Evolutionary conservation across 2,888 invertebrate genomes (phyloP).

Genomic region (Abrostola triplasia): DNA sequence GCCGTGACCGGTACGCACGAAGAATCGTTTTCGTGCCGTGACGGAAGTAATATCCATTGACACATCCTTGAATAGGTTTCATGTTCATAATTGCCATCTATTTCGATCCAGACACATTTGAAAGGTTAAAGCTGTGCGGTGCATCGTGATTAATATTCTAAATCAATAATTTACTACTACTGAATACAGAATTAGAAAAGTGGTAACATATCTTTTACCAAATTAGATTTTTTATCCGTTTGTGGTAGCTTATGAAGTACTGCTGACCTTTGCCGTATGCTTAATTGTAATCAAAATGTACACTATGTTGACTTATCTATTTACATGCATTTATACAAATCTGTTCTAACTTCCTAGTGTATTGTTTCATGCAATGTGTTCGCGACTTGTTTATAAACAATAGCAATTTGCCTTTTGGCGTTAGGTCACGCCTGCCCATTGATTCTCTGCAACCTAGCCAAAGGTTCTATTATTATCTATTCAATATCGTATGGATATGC

Average conservation of each 20-base stretch:
- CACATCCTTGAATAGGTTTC: conserved; percentile 61
- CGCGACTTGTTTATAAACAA: conserved; percentile 79
- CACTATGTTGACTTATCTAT: conserved; percentile 36
- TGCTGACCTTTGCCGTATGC: conserved; percentile 7
- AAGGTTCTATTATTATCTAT: conserved; percentile 62
- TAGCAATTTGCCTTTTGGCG: conserved; percentile 80
- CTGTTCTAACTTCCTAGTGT: conserved; percentile 75
- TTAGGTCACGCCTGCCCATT: conserved; percentile 76
- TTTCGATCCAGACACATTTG: conserved; percentile 37
- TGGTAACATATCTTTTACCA: not conserved
- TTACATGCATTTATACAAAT: conserved; percentile 62
- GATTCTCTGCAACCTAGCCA: conserved; percentile 67
- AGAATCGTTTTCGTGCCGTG: conserved; percentile 63
- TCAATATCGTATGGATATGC: conserved; percentile 44
- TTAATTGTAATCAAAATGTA: conserved; percentile 32
- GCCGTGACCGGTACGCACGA: conserved; percentile 76
- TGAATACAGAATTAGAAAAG: not conserved
- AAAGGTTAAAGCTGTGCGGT: conserved; percentile 14
- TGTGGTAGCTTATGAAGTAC: not conserved
- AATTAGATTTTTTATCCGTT: not conserved
- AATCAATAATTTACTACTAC: not conserved
- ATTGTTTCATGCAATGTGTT: conserved; percentile 77
- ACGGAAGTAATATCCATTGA: conserved; percentile 66
- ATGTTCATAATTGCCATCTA: conserved; percentile 58
- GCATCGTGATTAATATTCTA: conserved; percentile 27